A percentile compares a stretch with the other conserved stretches of the same genome.
phyloP scores from a whole-genome alignment of 2,113 vertebrate genomes.

The Oncorhynchus masou region DNA sequence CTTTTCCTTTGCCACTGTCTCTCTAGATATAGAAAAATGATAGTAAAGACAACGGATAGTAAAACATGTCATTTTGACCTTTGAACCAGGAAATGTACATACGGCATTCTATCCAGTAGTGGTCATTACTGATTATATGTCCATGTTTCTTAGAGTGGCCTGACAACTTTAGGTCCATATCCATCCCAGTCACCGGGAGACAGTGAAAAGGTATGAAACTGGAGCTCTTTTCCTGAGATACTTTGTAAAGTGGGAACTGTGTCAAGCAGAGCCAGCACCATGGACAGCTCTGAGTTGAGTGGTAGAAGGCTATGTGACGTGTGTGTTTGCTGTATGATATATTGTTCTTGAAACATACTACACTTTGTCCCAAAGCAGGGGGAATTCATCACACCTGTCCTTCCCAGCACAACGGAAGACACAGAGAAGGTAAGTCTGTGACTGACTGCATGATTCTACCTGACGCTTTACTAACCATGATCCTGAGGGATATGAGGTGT shows the following conservation, averaged over 20 bases:
- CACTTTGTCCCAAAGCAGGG: constrained; percentile 24
- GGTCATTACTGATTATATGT: background rate
- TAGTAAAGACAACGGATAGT: no score
- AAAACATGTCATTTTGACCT: no score
- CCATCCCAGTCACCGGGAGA: constrained; percentile 3
- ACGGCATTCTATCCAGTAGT: no score
- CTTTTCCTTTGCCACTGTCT: background rate
- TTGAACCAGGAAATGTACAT: no score
- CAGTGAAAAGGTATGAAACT: constrained; percentile 42
- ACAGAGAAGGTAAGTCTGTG: constrained; percentile 54
- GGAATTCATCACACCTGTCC: constrained; percentile 21
- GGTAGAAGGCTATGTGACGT: background rate
- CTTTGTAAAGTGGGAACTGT: no score
- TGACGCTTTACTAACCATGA: background rate
- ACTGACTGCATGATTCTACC: background rate
- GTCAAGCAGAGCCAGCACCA: no score
- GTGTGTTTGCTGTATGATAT: constrained; percentile 1
- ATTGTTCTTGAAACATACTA: constrained; percentile 5
- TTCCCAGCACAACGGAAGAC: constrained; percentile 37
- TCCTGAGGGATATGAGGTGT: background rate
- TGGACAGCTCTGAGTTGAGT: background rate
- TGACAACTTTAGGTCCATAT: constrained; percentile 21
- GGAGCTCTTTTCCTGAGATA: no score
- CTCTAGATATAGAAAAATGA: no score
- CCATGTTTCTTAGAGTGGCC: constrained; percentile 8